Evolutionary conservation across 2,888 invertebrate genomes (phyloP).

Genomic region (Lamellibrachia columna): DNA sequence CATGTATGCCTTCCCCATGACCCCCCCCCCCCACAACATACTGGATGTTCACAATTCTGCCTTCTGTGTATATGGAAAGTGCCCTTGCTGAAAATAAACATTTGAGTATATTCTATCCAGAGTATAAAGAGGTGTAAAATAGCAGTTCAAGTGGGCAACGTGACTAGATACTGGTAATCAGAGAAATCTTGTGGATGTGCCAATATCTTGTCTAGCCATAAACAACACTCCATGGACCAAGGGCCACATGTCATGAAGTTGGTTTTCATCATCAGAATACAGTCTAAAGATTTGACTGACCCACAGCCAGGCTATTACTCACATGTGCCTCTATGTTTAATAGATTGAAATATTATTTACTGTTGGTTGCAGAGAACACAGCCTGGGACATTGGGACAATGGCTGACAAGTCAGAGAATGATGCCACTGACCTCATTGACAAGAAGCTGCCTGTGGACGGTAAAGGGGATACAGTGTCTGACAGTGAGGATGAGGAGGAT

Average conservation of each 20-base stretch:
- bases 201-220: neutral
- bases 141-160: neutral
- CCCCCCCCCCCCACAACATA: no score
- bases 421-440: neutral
- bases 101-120: no score
- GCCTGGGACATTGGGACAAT: neutral
- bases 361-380: neutral
- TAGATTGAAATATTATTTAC: neutral
- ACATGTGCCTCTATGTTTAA: neutral
- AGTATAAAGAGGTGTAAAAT: neutral
- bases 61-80: no score
- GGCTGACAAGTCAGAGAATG: neutral
- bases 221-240: neutral
- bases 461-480: neutral
- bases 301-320: no score
- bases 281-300: no score
- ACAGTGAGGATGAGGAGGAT: constrained; percentile 25
- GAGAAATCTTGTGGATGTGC: neutral
- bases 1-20: no score
- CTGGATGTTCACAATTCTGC: no score
- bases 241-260: no score
- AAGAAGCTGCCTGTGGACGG: neutral
- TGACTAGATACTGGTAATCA: neutral
- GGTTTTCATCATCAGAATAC: no score
- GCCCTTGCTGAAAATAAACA: no score